Conservation (phyloP, 2,888 invertebrate species). For the Electrophaes corylata region DNA sequence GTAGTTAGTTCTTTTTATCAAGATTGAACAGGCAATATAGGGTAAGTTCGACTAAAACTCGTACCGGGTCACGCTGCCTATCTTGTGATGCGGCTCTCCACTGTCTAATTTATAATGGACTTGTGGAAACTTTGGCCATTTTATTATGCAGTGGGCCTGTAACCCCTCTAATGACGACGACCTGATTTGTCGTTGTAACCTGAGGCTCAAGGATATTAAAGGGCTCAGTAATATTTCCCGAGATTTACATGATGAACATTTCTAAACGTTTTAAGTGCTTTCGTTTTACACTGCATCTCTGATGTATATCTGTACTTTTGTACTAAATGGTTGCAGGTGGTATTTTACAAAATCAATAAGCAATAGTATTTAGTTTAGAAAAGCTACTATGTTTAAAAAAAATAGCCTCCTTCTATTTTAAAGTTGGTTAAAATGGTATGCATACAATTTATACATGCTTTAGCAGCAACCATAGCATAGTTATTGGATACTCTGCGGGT, state of each 20-base stretch:
- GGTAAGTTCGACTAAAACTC: slow-evolving; percentile 76
- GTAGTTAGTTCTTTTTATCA: slow-evolving; percentile 82
- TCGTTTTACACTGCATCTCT: neutral
- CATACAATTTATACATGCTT: neutral
- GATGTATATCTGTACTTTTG: neutral
- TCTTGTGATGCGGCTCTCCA: slow-evolving; percentile 83
- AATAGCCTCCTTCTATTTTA: neutral
- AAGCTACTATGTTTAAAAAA: no score
- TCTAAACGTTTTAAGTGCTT: neutral
- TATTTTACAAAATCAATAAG: no score
- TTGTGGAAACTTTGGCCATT: slow-evolving; percentile 83
- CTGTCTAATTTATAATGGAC: slow-evolving; percentile 85
- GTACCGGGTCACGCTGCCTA: slow-evolving; percentile 82
- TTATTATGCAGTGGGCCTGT: slow-evolving; percentile 84
- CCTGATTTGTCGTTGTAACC: slow-evolving; percentile 76
- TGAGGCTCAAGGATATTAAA: slow-evolving; percentile 74
- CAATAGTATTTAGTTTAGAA: no score
- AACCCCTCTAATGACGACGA: slow-evolving; percentile 81
- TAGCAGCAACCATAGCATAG: neutral
- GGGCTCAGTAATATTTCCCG: slow-evolving; percentile 66
- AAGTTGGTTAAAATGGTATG: neutral
- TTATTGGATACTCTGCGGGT: neutral
- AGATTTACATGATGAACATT: slow-evolving; percentile 61
- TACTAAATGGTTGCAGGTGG: neutral
- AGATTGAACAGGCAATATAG: slow-evolving; percentile 76